Conservation (phyloP, 64 coral and sea anemone species). For the Cladopsammia gracilis region DNA sequence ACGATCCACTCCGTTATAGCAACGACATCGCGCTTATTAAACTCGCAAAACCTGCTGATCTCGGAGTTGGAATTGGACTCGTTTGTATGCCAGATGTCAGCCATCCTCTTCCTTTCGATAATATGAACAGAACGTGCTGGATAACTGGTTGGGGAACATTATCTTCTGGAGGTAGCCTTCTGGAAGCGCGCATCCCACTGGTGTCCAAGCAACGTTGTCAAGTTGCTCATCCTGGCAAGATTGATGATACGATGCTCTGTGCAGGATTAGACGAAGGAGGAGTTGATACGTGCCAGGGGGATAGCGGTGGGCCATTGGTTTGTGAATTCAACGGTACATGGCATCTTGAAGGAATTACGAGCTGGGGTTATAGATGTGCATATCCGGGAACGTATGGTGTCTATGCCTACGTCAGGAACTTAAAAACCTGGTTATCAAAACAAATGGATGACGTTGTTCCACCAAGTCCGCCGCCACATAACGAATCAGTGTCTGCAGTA, state of each 20-base stretch:
- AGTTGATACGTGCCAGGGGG: neutral
- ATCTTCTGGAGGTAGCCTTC: neutral
- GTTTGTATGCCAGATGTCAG: slow-evolving; percentile 29
- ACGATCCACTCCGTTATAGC: neutral
- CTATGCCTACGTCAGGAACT: slow-evolving; percentile 19
- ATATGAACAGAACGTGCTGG: slow-evolving; percentile 31
- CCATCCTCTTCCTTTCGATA: slow-evolving; percentile 19
- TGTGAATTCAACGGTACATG: slow-evolving; percentile 38
- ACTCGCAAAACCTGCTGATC: slow-evolving; percentile 31
- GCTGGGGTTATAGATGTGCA: slow-evolving; percentile 32
- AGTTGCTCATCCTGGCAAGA: neutral
- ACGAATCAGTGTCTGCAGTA: neutral
- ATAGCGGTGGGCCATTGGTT: slow-evolving; percentile 27
- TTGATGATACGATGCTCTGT: slow-evolving; percentile 40
- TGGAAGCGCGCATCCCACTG: slow-evolving; percentile 27
- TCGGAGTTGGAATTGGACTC: slow-evolving; percentile 10
- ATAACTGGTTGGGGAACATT: slow-evolving; percentile 51
- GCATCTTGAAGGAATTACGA: slow-evolving; percentile 39
- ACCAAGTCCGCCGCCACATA: neutral
- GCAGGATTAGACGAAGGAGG: slow-evolving; percentile 32
- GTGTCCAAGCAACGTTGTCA: slow-evolving; percentile 23
- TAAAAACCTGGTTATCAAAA: neutral
- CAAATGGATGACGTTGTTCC: neutral
- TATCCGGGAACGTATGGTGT: slow-evolving; percentile 11
- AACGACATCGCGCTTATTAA: slow-evolving; percentile 56